Base-by-base conservation (phyloP, 2,888 invertebrate genomes). In the Lagria hirta region DNA sequence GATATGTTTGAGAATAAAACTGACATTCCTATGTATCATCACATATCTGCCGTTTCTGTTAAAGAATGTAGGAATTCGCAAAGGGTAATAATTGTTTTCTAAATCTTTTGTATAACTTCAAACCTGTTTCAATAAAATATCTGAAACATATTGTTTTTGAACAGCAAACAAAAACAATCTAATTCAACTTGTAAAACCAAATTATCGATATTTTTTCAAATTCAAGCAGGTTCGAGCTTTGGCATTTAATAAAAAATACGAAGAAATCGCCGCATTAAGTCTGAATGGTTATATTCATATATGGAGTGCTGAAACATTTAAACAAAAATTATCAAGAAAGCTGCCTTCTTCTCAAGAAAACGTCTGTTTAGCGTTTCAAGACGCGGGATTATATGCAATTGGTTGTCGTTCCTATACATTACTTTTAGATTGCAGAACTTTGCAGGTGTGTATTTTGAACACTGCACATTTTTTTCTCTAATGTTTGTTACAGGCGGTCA, bases 271-370 rank as follows among this genome's bases (percentile, higher is more conserved):
- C 0, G 92, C 92, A 5, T 75, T 96, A 2, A 93, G 94, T 0
- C 75, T 95, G 5, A 96, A 96, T 73, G 93, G 93, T 1, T 94
- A 87, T 71, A 89, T 96, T 66, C 95, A 96, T 73, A 85, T 95
- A 57, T 95, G 94, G 83, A 89, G 85, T 73, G 89, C 92, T 0
- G 86, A 90, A 70, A 85, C 84, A 6, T 94, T 95, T 71, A 82
- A 83, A 48, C 93, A 94, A 77, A 91, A 87, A 65, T 79, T 89
- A 58, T 89, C 90, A 3, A 75, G 88, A 38, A 91, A 91, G 70
- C 75, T 96, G 62, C 91, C 90, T 1, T 89, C 91, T 43, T 86
- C 87, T 49, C 88, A 90, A 71, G 96, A 96, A 71, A 93, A 94
- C 67, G 95, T 95, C 18, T 96, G 96, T 64, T 78, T 96, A 61